Percentiles rank a stretch among this genome's conserved stretches.
phyloP scores from a whole-genome alignment of 2,113 vertebrate species.

The Macquaria australasica region DNA sequence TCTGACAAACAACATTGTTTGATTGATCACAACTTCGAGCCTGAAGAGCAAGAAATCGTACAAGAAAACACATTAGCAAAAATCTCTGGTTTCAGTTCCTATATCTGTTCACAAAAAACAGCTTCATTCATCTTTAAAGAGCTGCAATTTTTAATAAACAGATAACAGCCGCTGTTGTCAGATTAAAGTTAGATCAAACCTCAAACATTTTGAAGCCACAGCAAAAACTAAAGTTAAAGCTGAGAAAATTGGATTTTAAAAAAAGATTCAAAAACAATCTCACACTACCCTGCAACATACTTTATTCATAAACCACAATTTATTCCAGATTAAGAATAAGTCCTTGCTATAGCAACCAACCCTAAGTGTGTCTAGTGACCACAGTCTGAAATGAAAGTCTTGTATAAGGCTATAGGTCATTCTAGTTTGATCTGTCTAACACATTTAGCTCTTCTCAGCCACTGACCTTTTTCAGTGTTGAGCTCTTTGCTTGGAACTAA shows the following conservation, averaged over 20 bases:
- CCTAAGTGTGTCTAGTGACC: background rate
- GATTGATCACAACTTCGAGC: slow-evolving; percentile 25
- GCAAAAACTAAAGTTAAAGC: background rate
- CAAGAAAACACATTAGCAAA: slow-evolving; percentile 14
- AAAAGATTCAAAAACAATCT: background rate
- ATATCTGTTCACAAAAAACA: slow-evolving; percentile 12
- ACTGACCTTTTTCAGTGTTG: slow-evolving; percentile 35
- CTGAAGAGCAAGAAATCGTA: background rate
- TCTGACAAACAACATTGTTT: slow-evolving; percentile 25
- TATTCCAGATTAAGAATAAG: background rate
- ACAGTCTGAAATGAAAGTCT: slow-evolving; percentile 23
- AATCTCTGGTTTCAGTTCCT: slow-evolving; percentile 14
- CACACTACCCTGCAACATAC: background rate
- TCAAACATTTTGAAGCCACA: background rate
- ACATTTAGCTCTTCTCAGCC: slow-evolving; percentile 40
- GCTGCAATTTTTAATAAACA: slow-evolving; percentile 33
- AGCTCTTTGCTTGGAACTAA: slow-evolving; percentile 35
- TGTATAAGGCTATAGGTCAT: slow-evolving; percentile 45
- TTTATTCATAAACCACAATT: background rate
- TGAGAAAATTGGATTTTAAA: slow-evolving; percentile 4
- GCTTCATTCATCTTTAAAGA: slow-evolving; percentile 11
- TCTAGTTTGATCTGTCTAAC: slow-evolving; percentile 36
- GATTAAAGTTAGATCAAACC: slow-evolving; percentile 27
- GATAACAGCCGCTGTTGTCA: slow-evolving; percentile 31
- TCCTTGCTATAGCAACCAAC: background rate